Conservation (phyloP, 2,797 vertebrate genomes). For the Pseudochromis fuscus region DNA sequence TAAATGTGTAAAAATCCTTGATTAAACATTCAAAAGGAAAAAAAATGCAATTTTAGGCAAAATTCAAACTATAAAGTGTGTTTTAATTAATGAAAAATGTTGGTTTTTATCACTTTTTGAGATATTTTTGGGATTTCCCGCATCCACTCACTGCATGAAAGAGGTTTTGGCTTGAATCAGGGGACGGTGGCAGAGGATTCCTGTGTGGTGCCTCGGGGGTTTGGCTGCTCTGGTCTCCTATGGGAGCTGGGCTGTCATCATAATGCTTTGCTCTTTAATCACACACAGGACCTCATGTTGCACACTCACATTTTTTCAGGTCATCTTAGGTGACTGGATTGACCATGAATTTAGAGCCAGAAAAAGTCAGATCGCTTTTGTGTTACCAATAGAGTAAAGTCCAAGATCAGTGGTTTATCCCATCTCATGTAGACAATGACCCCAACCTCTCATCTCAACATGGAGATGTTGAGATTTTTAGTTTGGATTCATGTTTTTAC, state of each 20-base stretch:
- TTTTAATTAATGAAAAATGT: no score
- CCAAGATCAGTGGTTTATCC: background rate
- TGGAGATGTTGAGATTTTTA: background rate
- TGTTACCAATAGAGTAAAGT: background rate
- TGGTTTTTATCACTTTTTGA: no score
- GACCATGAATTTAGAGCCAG: background rate
- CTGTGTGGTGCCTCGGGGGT: background rate
- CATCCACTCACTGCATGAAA: no score
- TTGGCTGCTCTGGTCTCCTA: background rate
- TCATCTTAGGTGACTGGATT: background rate
- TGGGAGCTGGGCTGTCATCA: background rate
- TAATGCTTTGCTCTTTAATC: slow-evolving; percentile 14
- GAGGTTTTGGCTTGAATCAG: background rate
- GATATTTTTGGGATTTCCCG: no score
- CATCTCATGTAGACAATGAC: no score
- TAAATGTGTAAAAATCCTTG: no score
- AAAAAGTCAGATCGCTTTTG: background rate
- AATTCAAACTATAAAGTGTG: no score
- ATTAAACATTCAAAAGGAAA: no score
- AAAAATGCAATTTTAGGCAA: no score
- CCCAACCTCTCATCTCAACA: no score
- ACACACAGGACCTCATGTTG: background rate
- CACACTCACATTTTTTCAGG: background rate
- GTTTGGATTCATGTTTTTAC: background rate
- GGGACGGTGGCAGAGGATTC: background rate